Base-by-base conservation (phyloP, 2,888 invertebrate species). In the Norana najaformis region DNA sequence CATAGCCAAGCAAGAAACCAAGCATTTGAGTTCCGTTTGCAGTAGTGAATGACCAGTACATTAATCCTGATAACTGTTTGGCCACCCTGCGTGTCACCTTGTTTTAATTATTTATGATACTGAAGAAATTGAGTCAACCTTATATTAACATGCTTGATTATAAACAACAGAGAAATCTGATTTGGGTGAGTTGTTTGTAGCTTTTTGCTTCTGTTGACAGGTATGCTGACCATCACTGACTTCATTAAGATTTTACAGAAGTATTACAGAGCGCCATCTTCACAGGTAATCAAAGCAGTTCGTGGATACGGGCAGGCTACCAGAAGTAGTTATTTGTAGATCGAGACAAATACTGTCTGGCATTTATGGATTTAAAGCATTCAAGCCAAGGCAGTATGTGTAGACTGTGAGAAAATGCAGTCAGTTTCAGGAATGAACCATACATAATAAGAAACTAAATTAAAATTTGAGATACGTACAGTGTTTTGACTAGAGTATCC, bases 221-320 rank as follows among this genome's bases (percentile, higher is more conserved):
- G 96, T 89, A 99, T 99, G 98, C 96, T 99, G 93, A 99, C 99
- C 92, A 99, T 99, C 94, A 99, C 99, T 90, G 99, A 99, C 96
- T 99, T 99, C 95, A 99, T 99, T 94, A 98, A 98, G 95, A 99
- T 99, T 94, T 96, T 99, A 93, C 95, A 95, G 93, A 97, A 98
- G 95, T 98, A 98, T 97, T 98, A 98, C 96, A 98, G n/a, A 83
- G 35, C 89, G 16, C 39, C 83, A 38, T 37, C 36, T 2, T 89
- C 34, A 36, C 47, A 90, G 39, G 88, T 90, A 88, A 90, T 30
- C 47, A n/a, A n/a, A 69, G 69, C n/a, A 69, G 30, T 53, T 47
- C 23, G 23, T 23, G 6, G 69, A 69, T 69, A n/a, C n/a, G 6
- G 69, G n/a, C 69, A 69, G 16, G 11, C 11, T n/a, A n/a, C 69